Conservation (phyloP, 1,140 invertebrate species). For the Caenorhabditis latens region DNA sequence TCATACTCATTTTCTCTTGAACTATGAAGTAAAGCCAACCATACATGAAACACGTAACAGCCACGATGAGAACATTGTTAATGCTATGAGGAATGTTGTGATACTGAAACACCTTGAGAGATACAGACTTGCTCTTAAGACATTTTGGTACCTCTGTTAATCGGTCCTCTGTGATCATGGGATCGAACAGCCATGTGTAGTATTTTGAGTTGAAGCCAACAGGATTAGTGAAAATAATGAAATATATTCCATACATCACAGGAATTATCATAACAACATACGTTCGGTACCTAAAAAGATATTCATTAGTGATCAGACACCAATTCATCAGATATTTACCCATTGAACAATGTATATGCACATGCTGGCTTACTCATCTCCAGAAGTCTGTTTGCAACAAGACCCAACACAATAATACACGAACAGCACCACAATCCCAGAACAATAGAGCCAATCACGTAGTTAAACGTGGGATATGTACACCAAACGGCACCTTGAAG, state of each 20-base stretch:
- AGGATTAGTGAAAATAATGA: neutral
- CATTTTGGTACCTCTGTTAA: neutral
- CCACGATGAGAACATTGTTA: neutral
- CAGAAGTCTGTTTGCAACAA: neutral
- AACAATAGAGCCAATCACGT: neutral
- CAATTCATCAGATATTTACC: neutral
- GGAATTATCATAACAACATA: neutral
- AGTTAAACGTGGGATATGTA: neutral
- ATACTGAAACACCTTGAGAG: neutral
- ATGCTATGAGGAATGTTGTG: slow-evolving; percentile 9
- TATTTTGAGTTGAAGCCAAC: neutral
- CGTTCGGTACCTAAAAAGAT: neutral
- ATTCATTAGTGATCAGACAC: neutral
- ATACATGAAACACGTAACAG: neutral
- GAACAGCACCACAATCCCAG: neutral
- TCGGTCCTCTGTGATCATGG: neutral
- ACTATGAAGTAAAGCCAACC: neutral
- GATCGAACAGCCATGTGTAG: neutral
- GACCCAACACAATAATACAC: neutral
- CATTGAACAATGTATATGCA: neutral
- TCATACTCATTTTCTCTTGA: slow-evolving; percentile 1
- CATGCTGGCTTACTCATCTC: neutral
- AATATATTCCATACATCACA: neutral
- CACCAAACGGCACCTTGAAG: neutral
- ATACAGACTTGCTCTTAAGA: too few species aligned